Evolutionary conservation across 1,140 invertebrate genomes (phyloP).

Genomic region (Drosophila nannoptera): DNA sequence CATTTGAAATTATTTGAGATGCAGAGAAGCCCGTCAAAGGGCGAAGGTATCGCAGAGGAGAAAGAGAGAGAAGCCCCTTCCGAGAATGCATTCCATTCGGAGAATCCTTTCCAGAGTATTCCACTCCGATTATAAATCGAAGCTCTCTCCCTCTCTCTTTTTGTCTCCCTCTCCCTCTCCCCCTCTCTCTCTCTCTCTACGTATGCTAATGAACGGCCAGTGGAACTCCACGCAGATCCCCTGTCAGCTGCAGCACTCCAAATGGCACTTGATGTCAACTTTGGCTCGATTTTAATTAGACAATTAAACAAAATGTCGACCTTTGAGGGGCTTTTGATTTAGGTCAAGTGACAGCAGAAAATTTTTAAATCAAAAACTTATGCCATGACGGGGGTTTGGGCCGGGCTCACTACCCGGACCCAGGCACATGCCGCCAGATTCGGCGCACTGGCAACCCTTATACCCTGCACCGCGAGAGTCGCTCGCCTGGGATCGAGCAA

Average conservation of each 20-base stretch:
- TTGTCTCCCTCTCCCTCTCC: too few relatives aligned
- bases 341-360: conserved; percentile 51
- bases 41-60: too few relatives aligned
- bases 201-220: neutral
- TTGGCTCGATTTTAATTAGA: conserved; percentile 31
- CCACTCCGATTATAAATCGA: too few relatives aligned
- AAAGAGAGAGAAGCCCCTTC: too few relatives aligned
- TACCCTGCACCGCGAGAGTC: neutral
- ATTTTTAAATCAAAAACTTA: conserved; percentile 9
- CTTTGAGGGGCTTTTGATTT: conserved; percentile 49
- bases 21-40: too few relatives aligned
- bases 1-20: too few relatives aligned
- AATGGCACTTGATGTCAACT: conserved; percentile 2
- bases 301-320: conserved; percentile 36
- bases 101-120: too few relatives aligned
- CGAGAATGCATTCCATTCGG: too few relatives aligned
- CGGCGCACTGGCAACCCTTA: conserved; percentile 40
- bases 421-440: conserved; percentile 35
- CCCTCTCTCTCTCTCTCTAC: too few relatives aligned
- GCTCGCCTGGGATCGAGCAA: too few relatives aligned
- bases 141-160: too few relatives aligned
- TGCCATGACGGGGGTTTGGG: neutral
- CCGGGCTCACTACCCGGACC: conserved; percentile 9
- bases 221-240: neutral
- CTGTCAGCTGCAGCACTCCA: conserved; percentile 21